Evolutionary conservation across 2,113 vertebrate species (phyloP), one percentile per base, ranked within the genome.

Genomic region (Vulpes vulpes): DNA sequence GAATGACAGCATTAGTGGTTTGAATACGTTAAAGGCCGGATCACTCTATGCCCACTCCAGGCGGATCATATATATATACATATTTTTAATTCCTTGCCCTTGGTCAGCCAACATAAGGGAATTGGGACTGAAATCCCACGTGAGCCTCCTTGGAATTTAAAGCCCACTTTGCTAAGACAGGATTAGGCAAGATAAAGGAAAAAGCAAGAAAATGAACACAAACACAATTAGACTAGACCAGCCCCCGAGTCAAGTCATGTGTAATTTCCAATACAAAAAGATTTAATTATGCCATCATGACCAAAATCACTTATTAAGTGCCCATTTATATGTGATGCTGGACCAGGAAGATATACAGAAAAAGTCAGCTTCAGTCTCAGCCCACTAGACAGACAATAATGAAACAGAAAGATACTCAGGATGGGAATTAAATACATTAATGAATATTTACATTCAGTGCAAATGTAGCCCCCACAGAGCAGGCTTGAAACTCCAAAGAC

Each of bases 271-370:
- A 94, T 93, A 95, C 35, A 92, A 87, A 96, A 95, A 95, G 78
- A 94, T 97, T 96, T 97, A 95, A 97, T 97, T 96, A 97, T 95
- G 59, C 86, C 69, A 93, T 97, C 86, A 96, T 95, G 96, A 97
- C 89, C 80, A 95, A 98, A 97, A 97, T 97, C 78, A 80, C 91
- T 94, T 97, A 97, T 96, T 97, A 98, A 97, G 82, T 95, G 91
- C 82, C 91, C 95, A 95, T 96, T 98, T 97, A 85, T 91, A 94
- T 96, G 95, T 96, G 89, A 86, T 91, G 51, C 93, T 96, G 93
- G 80, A 69, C 86, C 2, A 6, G 53, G 35, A 94, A 97, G 93
- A 97, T 89, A 97, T 64, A 89, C 43, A 71, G 65, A 93, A 91
- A 93, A 74, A 93, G 51, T 81, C 93, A 95, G 78, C 91, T 43